phyloP scores from a whole-genome alignment of 2,797 vertebrate species.

The Mergus octosetaceus region DNA sequence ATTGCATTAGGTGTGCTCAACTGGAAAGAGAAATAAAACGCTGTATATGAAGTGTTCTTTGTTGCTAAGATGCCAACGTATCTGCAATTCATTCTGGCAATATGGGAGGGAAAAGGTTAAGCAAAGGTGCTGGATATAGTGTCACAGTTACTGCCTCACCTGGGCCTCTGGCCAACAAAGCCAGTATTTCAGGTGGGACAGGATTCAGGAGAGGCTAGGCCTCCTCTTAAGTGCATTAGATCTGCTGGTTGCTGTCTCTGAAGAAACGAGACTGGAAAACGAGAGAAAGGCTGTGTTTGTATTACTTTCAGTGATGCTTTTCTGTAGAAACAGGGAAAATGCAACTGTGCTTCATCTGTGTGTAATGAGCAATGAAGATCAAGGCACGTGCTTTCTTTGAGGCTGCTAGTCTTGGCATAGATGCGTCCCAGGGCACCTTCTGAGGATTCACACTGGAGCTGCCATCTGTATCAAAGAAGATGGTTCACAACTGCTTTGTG shows the following conservation, averaged over 20 bases:
- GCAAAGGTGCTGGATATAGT: conserved; percentile 13
- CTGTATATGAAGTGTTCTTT: not conserved
- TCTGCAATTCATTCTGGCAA: not conserved
- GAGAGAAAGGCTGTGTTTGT: not conserved
- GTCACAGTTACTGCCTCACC: conserved; percentile 57
- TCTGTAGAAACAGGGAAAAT: not conserved
- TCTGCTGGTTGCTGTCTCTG: conserved; percentile 40
- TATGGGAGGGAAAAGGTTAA: conserved; percentile 76
- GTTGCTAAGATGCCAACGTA: conserved; percentile 16
- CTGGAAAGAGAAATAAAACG: conserved; percentile 10
- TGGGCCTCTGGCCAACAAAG: conserved; percentile 70
- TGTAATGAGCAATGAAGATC: rapidly evolving
- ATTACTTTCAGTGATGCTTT: not conserved
- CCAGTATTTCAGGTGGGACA: conserved; percentile 80
- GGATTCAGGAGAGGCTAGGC: conserved; percentile 66
- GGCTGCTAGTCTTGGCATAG: not conserved
- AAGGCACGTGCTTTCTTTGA: rapidly evolving
- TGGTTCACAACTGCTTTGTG: not conserved
- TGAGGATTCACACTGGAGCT: not conserved
- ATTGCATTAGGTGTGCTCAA: not conserved
- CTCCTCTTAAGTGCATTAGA: conserved; percentile 61
- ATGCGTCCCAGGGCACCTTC: not conserved
- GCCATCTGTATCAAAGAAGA: not conserved
- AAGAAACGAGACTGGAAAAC: conserved; percentile 23
- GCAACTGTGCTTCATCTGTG: not conserved